Percentiles rank a stretch among this genome's conserved stretches.
Conservation (phyloP, 2,888 invertebrate genomes). For the Macaria liturata region DNA sequence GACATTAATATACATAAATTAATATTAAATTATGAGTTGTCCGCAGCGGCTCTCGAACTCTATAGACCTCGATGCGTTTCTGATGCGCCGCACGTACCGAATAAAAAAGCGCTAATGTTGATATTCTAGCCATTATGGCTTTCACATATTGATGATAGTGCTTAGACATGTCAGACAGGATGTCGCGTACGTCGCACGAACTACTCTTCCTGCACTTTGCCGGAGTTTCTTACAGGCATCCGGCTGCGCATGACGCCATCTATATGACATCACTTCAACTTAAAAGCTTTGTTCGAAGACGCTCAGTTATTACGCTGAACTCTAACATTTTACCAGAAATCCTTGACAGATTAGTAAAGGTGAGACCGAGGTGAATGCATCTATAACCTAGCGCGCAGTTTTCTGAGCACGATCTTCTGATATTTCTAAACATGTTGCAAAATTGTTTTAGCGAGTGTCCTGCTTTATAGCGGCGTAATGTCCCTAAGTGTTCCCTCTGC, state of each 20-base stretch:
- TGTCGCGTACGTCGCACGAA: slow-evolving; percentile 11
- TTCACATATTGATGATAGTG: slow-evolving; percentile 11
- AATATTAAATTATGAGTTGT: slow-evolving; percentile 18
- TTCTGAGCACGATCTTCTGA: slow-evolving; percentile 8
- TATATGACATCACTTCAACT: slow-evolving; percentile 54
- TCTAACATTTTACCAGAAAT: slow-evolving; percentile 47
- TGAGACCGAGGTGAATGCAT: slow-evolving; percentile 41
- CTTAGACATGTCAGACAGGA: slow-evolving; percentile 10
- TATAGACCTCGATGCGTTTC: slow-evolving; percentile 27
- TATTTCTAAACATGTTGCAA: slow-evolving; percentile 21
- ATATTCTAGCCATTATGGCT: slow-evolving; percentile 28
- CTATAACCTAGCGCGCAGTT: slow-evolving; percentile 10
- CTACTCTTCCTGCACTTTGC: slow-evolving; percentile 23
- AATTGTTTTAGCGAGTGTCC: neutral
- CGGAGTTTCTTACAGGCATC: slow-evolving; percentile 27
- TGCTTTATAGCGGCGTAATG: slow-evolving; percentile 7
- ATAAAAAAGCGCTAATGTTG: slow-evolving; percentile 23
- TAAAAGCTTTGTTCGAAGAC: slow-evolving; percentile 32
- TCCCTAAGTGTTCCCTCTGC: slow-evolving; percentile 13
- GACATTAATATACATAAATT: slow-evolving; percentile 20
- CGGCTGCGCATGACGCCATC: slow-evolving; percentile 30
- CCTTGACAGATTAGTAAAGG: slow-evolving; percentile 48
- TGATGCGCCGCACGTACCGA: slow-evolving; percentile 28
- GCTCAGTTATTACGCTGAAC: slow-evolving; percentile 39
- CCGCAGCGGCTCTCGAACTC: slow-evolving; percentile 13